Percentiles rank a stretch among this genome's conserved stretches.
These are phyloP conservation scores for Agrilus planipennis DNA, from an alignment of 1,140 invertebrate genomes.

Conservation along the genomic window DNA sequence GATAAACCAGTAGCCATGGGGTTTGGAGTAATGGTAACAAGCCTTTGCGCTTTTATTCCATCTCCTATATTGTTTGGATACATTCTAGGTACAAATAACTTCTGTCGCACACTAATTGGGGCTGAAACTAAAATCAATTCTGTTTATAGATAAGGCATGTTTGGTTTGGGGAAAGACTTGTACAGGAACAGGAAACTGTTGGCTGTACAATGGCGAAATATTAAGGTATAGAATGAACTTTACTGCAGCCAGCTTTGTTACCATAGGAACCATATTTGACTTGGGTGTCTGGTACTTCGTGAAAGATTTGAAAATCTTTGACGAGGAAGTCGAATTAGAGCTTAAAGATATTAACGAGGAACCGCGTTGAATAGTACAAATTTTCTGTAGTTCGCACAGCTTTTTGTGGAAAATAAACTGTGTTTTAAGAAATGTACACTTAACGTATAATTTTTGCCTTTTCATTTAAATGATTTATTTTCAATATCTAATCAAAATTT, in stretches of 20 bases:
- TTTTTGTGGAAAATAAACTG: too few relatives aligned
- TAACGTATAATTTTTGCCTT: too few relatives aligned
- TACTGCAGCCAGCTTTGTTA: constrained; percentile 50
- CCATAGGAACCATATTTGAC: constrained; percentile 52
- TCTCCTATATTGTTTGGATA: constrained; percentile 61
- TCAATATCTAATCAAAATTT: too few relatives aligned
- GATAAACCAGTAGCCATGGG: constrained; percentile 62
- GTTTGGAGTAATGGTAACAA: constrained; percentile 51
- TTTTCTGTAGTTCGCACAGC: too few relatives aligned
- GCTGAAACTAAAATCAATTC: constrained; percentile 3
- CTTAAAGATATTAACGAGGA: too few relatives aligned
- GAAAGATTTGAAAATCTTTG: constrained; percentile 57
- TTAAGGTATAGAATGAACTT: constrained; percentile 55
- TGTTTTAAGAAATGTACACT: too few relatives aligned
- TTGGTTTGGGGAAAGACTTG: constrained; percentile 65
- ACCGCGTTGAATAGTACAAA: too few relatives aligned
- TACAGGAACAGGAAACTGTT: constrained; percentile 57
- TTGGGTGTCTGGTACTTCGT: constrained; percentile 55
- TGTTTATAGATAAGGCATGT: constrained; percentile 48
- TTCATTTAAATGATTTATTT: too few relatives aligned
- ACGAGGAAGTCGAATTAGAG: constrained; percentile 46
- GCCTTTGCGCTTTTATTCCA: constrained; percentile 56
- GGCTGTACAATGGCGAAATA: constrained; percentile 54
- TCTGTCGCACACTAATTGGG: too few relatives aligned
- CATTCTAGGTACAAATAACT: constrained; percentile 58